Percentiles rank a stretch among this genome's conserved stretches.
Conservation (phyloP, 2,888 invertebrate species). For the Melanophora roralis region DNA sequence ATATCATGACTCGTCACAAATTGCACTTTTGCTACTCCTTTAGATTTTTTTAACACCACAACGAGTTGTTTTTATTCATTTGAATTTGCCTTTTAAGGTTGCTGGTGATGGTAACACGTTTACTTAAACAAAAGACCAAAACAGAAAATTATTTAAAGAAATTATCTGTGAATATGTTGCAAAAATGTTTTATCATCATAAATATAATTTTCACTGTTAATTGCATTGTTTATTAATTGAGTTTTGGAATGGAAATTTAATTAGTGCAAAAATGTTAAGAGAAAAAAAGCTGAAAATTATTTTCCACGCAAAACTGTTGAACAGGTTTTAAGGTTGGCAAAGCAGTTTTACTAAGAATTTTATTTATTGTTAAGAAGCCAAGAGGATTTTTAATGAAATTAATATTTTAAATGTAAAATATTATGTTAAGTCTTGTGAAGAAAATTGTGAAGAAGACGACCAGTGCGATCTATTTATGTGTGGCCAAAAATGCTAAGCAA, state of each 20-base stretch:
- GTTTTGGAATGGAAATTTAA: slow-evolving; percentile 36
- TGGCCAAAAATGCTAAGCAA: no score
- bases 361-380: not conserved
- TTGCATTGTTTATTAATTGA: slow-evolving; percentile 55
- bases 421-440: not conserved
- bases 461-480: no score
- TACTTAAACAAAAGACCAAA: slow-evolving; percentile 22
- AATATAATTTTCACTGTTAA: slow-evolving; percentile 40
- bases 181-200: slow-evolving; percentile 37
- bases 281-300: slow-evolving; percentile 19
- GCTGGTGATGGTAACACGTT: slow-evolving; percentile 1
- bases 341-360: slow-evolving; percentile 4
- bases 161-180: slow-evolving; percentile 42
- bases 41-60: not conserved
- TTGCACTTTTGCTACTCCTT: not conserved
- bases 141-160: slow-evolving; percentile 39
- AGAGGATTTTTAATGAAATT: slow-evolving; percentile 1
- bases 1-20: no score
- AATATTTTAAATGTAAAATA: not conserved
- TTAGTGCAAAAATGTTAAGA: slow-evolving; percentile 28
- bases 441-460: no score
- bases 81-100: no score
- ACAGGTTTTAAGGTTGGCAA: not conserved
- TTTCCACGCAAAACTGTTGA: not conserved
- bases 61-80: not conserved